phyloP scores from a whole-genome alignment of 2,888 invertebrate genomes.

The Chrysina gloriosa region DNA sequence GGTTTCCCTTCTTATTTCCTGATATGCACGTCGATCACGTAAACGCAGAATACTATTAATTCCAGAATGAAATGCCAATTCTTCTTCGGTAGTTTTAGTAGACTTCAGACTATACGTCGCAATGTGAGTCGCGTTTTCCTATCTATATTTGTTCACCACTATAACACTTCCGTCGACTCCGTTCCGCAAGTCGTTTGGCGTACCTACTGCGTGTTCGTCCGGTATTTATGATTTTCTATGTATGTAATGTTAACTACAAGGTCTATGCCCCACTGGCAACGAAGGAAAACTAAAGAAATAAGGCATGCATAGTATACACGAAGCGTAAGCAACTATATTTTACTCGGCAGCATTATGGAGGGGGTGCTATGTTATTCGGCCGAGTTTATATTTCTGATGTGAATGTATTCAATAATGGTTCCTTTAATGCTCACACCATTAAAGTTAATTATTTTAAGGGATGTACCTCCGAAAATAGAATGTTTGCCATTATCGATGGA shows the following conservation, averaged over 20 bases:
- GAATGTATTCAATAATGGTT: background rate
- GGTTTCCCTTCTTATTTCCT: background rate
- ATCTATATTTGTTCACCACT: conserved; percentile 41
- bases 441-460: conserved; percentile 13
- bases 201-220: conserved; percentile 14
- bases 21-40: background rate
- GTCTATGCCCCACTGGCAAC: conserved; percentile 40
- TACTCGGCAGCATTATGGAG: conserved; percentile 27
- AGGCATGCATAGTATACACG: conserved; percentile 23
- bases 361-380: conserved; percentile 30
- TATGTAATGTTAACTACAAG: conserved; percentile 31
- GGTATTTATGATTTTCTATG: conserved; percentile 35
- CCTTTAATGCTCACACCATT: conserved; percentile 13
- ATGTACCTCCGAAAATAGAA: background rate
- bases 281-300: conserved; percentile 40
- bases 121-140: background rate
- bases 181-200: conserved; percentile 34
- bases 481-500: background rate
- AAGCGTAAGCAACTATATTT: conserved; percentile 34
- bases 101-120: background rate
- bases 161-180: conserved; percentile 34
- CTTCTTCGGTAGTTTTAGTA: background rate
- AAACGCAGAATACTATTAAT: background rate
- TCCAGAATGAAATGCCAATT: background rate
- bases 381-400: conserved; percentile 17